Evolutionary conservation across 2,113 vertebrate genomes (phyloP).

Genomic region (Drymodes brunneopygia): DNA sequence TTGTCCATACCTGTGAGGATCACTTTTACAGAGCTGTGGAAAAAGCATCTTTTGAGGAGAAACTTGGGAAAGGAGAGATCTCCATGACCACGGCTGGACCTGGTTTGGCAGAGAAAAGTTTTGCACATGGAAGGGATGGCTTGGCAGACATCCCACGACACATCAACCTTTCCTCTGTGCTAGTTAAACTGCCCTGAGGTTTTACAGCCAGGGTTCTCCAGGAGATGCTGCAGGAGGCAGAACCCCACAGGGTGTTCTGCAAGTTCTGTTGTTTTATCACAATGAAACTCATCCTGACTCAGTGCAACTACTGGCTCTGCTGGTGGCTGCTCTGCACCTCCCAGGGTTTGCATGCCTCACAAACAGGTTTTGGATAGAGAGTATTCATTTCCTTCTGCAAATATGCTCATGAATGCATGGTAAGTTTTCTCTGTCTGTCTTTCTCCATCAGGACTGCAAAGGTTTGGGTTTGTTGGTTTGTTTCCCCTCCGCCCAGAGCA

Average conservation of each 20-base stretch:
- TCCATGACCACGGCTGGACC: neutral
- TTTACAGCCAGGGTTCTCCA: neutral
- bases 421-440: neutral
- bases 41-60: neutral
- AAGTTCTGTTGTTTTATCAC: neutral
- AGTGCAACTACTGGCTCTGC: neutral
- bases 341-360: neutral
- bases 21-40: neutral
- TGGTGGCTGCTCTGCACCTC: neutral
- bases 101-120: neutral
- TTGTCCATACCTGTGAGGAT: neutral
- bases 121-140: neutral
- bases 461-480: neutral
- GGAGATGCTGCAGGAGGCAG: neutral
- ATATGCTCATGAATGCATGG: neutral
- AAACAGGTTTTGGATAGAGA: neutral
- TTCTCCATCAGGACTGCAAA: neutral
- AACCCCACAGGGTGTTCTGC: neutral
- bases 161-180: neutral
- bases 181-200: neutral
- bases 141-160: neutral
- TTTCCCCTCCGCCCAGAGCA: neutral
- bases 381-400: neutral
- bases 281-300: neutral
- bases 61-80: neutral